phyloP scores from a whole-genome alignment of 1,140 invertebrate species.

The roundworm (Caenorhabditis elegans) region WBcel235 BX284605.5:13908001-13908500 shows the following conservation, averaged over 20 bases:
- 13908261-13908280: background rate
- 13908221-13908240: slow-evolving; percentile 15
- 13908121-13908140: too few species aligned
- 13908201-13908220: background rate
- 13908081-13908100: too few species aligned
- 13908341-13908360: background rate
- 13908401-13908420: slow-evolving; percentile 7
- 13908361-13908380: background rate
- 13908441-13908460: background rate
- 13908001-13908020: too few species aligned
- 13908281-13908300: background rate
- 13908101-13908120: too few species aligned
- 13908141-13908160: too few species aligned
- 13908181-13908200: background rate
- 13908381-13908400: background rate
- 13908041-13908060: too few species aligned
- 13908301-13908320: background rate
- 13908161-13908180: too few species aligned
- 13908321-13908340: background rate
- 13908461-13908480: slow-evolving; percentile 2
- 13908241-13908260: background rate
- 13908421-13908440: too few species aligned
- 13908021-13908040: too few species aligned
- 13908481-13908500: background rate
- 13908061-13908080: too few species aligned